Evolutionary conservation across 2,113 vertebrate genomes (phyloP).

Genomic region (Genyomyrus donnyi): DNA sequence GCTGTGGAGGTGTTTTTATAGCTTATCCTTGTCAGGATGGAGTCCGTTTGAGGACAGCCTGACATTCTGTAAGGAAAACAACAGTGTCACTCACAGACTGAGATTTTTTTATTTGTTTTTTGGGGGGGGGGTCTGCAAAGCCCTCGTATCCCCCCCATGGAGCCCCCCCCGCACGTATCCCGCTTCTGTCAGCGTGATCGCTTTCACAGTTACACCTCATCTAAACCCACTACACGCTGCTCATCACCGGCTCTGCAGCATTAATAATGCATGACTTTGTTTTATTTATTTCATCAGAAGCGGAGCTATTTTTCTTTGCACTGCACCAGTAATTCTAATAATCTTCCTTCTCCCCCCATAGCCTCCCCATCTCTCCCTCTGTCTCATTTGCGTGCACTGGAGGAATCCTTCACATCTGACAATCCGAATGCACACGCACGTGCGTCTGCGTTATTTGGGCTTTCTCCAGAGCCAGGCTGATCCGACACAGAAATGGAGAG

Average conservation of each 20-base stretch:
- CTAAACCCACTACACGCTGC: not conserved
- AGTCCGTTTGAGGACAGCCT: not conserved
- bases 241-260: not conserved
- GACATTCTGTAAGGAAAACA: not conserved
- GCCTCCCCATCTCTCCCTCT: not conserved
- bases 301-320: slow-evolving; percentile 14
- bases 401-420: slow-evolving; percentile 5
- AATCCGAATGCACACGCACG: not conserved
- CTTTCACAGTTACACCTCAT: not conserved
- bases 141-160: not conserved
- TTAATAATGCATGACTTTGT: slow-evolving; percentile 23
- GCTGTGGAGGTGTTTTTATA: not conserved
- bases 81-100: not conserved
- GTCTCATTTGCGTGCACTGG: not conserved
- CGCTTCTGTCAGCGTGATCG: no score
- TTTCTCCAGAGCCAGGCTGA: slow-evolving; percentile 18
- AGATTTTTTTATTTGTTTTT: not conserved
- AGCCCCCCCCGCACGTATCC: not conserved
- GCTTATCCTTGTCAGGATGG: not conserved
- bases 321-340: slow-evolving; percentile 21
- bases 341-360: not conserved
- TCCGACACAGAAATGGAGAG: slow-evolving; percentile 25
- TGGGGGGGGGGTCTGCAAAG: not conserved
- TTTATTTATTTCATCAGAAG: slow-evolving; percentile 19
- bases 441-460: slow-evolving; percentile 2